Evolutionary conservation across 2,797 vertebrate species (phyloP).

Genomic region (Semaprochilodus insignis): DNA sequence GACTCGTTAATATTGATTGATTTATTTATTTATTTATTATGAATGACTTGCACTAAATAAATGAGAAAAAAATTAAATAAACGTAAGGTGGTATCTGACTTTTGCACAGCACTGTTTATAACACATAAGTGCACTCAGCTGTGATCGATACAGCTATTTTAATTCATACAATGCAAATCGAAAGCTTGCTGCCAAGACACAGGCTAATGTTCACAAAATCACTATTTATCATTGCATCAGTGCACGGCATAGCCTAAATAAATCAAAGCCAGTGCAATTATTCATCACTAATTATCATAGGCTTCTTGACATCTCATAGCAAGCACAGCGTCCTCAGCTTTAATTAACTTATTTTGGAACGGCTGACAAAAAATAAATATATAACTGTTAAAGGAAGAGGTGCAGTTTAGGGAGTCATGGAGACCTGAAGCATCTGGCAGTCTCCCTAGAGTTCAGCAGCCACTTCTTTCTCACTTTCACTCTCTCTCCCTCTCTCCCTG

Average conservation of each 20-base stretch:
- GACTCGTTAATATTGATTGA: too few species aligned
- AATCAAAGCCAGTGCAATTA: conserved; percentile 77
- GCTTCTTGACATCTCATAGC: conserved; percentile 80
- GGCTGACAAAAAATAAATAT: conserved; percentile 83
- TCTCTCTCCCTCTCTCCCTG: conserved; percentile 52
- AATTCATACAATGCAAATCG: conserved; percentile 48
- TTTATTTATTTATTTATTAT: too few species aligned
- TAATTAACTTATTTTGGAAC: conserved; percentile 85
- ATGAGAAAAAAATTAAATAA: too few species aligned
- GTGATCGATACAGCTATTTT: background rate
- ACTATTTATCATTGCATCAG: conserved; percentile 62
- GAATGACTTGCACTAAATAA: too few species aligned
- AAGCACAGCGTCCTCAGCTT: conserved; percentile 74
- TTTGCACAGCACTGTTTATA: too few species aligned
- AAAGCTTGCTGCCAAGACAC: background rate
- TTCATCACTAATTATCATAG: conserved; percentile 82
- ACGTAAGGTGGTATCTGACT: too few species aligned
- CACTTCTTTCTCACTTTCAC: conserved; percentile 50
- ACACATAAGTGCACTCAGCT: background rate
- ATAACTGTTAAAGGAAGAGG: conserved; percentile 72
- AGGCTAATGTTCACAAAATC: conserved; percentile 40
- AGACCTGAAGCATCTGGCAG: conserved; percentile 82
- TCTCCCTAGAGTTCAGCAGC: conserved; percentile 75
- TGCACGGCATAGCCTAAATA: conserved; percentile 75
- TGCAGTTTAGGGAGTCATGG: conserved; percentile 80